Evolutionary conservation across 2,113 vertebrate species (phyloP).

Genomic region (Geococcyx californianus): DNA sequence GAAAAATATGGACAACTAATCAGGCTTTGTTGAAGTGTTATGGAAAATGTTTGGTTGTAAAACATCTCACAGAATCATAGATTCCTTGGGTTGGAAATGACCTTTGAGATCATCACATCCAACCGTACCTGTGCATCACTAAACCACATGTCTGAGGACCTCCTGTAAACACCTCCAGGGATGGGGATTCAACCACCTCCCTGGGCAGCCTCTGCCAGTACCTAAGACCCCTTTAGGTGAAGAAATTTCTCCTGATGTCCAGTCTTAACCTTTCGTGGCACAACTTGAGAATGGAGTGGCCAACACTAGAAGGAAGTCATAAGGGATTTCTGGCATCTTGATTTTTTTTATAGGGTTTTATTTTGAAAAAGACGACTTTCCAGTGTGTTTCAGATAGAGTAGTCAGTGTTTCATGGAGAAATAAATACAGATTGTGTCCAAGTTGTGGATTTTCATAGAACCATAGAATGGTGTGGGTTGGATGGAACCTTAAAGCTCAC

Average conservation of each 20-base stretch:
- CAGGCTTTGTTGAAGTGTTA: neutral
- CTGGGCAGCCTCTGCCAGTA: no score
- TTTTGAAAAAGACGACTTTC: neutral
- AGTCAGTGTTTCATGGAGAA: neutral
- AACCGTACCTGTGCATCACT: no score
- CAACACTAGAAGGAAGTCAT: neutral
- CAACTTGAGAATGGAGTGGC: neutral
- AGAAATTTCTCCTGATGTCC: no score
- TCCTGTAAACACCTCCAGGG: no score
- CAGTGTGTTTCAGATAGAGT: neutral
- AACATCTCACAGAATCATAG: neutral
- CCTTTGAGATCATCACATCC: no score
- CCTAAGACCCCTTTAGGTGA: no score
- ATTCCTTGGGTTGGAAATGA: no score
- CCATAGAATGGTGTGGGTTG: no score
- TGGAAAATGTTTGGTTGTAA: neutral
- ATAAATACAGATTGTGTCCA: fast-evolving
- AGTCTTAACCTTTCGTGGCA: no score
- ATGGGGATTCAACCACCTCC: no score
- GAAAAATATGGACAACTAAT: neutral
- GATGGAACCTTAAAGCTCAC: no score
- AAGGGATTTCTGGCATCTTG: neutral
- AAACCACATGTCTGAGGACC: no score
- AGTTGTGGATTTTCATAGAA: neutral
- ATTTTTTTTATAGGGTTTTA: neutral